Base-by-base conservation (phyloP, 2,113 vertebrate genomes). In the Callospermophilus lateralis region DNA sequence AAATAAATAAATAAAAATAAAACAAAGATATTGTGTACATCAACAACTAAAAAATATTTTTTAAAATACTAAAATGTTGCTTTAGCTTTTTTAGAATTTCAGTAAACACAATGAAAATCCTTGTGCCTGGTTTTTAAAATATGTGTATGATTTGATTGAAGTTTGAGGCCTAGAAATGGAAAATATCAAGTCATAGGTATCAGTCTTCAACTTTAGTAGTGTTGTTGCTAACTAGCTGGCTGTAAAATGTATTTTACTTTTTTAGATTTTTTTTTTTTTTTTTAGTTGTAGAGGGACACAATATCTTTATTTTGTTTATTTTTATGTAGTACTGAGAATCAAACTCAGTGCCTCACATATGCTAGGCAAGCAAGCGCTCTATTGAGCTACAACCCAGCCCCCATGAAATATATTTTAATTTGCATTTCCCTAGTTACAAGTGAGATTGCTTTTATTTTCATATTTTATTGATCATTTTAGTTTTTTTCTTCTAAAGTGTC, bases 381-480 rank as follows among this genome's bases (percentile, higher is more conserved):
- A 16, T 15, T 53, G 51, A 53, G 51, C 51, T 53, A 53, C 51
- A 53, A 53, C 51, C 51, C 15, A 53, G 51, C 51, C 13, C 13
- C 51, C 15, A 16, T 17, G 48, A 95, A 74, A 88, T 90, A 48
- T 70, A 78, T 88, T 77, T 94, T 93, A 65, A 87, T 93, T 78
- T 88, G 22, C 26, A 45, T 84, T 77, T 93, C 53, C 53, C 37
- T 93, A 89, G 72, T 84, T 74, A 78, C 24, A 39, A 95, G 15
- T 65, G 63, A 84, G 37, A 48, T n/a, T 2, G 6, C 39, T 30
- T 34, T 90, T 65, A 65, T 51, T 84, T 90, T 79, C 53, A 42
- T 42, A n/a, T 32, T 95, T 67, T 63, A 48, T 85, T n/a, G 37
- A 65, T 51, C 22, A 61, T 58, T 90, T 89, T 11, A n/a, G 15